A percentile compares a stretch with the other conserved stretches of the same genome.
phyloP scores from a whole-genome alignment of 2,888 invertebrate species.

The Nomada flava region DNA sequence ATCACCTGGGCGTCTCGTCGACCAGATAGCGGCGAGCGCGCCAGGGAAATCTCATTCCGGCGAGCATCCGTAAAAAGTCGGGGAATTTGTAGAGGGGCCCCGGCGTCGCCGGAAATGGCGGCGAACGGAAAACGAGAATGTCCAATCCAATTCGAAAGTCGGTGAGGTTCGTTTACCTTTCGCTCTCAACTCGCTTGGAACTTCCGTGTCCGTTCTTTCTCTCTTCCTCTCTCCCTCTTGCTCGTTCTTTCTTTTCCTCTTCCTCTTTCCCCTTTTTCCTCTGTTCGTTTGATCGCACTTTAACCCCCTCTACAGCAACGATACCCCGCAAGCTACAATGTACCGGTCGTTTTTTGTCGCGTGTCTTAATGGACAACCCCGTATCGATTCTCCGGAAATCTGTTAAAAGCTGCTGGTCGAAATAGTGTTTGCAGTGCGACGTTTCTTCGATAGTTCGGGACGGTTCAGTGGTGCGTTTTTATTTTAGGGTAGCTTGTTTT shows the following conservation, averaged over 20 bases:
- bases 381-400: constrained; percentile 20
- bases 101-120: constrained; percentile 42
- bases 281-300: constrained; percentile 9
- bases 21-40: constrained; percentile 27
- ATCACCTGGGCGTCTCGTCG: constrained; percentile 16
- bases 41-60: constrained; percentile 53
- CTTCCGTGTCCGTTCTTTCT: not conserved
- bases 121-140: constrained; percentile 35
- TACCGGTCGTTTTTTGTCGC: not conserved
- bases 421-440: not conserved
- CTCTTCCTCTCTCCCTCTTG: not conserved
- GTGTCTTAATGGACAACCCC: constrained; percentile 27
- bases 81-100: constrained; percentile 45
- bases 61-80: constrained; percentile 52
- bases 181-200: constrained; percentile 5
- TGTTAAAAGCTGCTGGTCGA: constrained; percentile 18
- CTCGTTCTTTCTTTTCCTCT: not conserved
- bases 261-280: not conserved
- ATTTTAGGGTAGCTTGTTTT: not conserved
- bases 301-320: not conserved
- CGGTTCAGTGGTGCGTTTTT: not conserved
- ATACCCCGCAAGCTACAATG: not conserved
- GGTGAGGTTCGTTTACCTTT: constrained; percentile 44
- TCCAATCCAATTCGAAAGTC: constrained; percentile 47
- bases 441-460: not conserved